These are phyloP conservation scores for Fukomys damarensis DNA, from an alignment of 2,113 vertebrate species.

Conservation along the genomic window DNA sequence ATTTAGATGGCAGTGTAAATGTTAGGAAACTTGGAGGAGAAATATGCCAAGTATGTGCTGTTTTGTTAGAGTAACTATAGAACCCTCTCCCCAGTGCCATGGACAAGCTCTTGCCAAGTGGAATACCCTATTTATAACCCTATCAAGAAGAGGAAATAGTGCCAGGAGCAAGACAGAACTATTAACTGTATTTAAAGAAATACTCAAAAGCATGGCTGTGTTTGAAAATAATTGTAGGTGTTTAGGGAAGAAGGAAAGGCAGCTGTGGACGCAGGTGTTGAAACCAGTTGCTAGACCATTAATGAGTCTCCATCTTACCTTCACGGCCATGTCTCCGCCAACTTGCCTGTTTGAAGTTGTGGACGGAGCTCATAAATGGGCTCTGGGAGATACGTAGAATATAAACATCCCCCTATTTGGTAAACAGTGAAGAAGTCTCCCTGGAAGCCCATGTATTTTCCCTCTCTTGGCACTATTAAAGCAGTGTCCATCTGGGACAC, in stretches of 20 bases:
- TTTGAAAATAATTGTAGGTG: slow-evolving; percentile 82
- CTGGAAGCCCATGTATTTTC: background rate
- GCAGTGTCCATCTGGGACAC: background rate
- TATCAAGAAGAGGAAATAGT: slow-evolving; percentile 68
- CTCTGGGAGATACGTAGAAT: slow-evolving; percentile 70
- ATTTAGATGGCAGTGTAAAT: slow-evolving; percentile 72
- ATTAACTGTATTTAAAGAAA: slow-evolving; percentile 82
- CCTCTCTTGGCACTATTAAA: slow-evolving; percentile 10
- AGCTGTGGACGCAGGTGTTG: slow-evolving; percentile 85
- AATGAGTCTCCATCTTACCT: slow-evolving; percentile 86
- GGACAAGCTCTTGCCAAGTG: slow-evolving; percentile 61
- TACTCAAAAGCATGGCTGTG: slow-evolving; percentile 82
- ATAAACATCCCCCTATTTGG: slow-evolving; percentile 67
- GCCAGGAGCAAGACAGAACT: slow-evolving; percentile 81
- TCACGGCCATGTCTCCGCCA: slow-evolving; percentile 80
- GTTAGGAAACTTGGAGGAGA: slow-evolving; percentile 74
- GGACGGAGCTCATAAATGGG: slow-evolving; percentile 84
- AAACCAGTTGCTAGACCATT: slow-evolving; percentile 85
- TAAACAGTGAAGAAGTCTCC: slow-evolving; percentile 72
- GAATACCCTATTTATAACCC: slow-evolving; percentile 73
- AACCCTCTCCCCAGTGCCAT: slow-evolving; percentile 64
- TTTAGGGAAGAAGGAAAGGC: slow-evolving; percentile 72
- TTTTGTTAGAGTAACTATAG: slow-evolving; percentile 78
- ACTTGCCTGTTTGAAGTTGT: slow-evolving; percentile 77
- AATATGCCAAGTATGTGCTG: slow-evolving; percentile 73